Percentiles rank a stretch among this genome's conserved stretches.
Evolutionary conservation across 92 coral and sea anemone species (phyloP).

Genomic region (Chrysogorgia sp.): DNA sequence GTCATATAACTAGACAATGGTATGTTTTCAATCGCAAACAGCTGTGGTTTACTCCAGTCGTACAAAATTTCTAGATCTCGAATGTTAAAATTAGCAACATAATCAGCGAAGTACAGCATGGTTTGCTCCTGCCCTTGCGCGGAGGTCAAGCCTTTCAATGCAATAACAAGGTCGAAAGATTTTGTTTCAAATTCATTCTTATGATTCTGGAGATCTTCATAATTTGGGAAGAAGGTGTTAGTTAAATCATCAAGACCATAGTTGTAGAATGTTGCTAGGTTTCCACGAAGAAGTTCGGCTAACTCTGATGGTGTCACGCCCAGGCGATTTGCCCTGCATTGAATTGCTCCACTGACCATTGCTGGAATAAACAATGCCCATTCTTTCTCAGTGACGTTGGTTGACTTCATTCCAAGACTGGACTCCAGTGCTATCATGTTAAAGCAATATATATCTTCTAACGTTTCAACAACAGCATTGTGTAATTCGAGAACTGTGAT

Average conservation of each 20-base stretch:
- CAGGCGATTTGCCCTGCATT: conserved; percentile 30
- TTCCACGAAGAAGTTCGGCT: conserved; percentile 35
- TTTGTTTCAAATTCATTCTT: conserved; percentile 28
- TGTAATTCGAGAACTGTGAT: conserved; percentile 29
- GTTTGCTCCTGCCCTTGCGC: conserved; percentile 18
- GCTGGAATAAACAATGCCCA: conserved; percentile 30
- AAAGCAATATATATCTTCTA: conserved; percentile 42
- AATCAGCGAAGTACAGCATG: conserved; percentile 26
- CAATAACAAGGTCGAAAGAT: background rate
- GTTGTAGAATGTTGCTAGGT: background rate
- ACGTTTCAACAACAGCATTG: conserved; percentile 21
- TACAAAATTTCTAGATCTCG: conserved; percentile 44
- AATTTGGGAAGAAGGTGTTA: conserved; percentile 38
- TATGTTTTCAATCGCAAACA: conserved; percentile 34
- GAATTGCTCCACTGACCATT: conserved; percentile 22
- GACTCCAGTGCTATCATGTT: conserved; percentile 25
- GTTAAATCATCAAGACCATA: conserved; percentile 25
- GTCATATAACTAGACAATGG: conserved; percentile 27
- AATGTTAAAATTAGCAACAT: conserved; percentile 1
- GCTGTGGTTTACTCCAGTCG: conserved; percentile 42
- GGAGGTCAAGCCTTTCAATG: background rate
- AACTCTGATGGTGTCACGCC: conserved; percentile 20
- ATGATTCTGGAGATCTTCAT: conserved; percentile 5
- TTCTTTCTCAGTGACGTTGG: background rate
- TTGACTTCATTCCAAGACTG: conserved; percentile 19